A percentile compares a stretch with the other conserved stretches of the same genome.
Evolutionary conservation across 2,113 vertebrate genomes (phyloP).

Genomic region (Macquaria australasica): DNA sequence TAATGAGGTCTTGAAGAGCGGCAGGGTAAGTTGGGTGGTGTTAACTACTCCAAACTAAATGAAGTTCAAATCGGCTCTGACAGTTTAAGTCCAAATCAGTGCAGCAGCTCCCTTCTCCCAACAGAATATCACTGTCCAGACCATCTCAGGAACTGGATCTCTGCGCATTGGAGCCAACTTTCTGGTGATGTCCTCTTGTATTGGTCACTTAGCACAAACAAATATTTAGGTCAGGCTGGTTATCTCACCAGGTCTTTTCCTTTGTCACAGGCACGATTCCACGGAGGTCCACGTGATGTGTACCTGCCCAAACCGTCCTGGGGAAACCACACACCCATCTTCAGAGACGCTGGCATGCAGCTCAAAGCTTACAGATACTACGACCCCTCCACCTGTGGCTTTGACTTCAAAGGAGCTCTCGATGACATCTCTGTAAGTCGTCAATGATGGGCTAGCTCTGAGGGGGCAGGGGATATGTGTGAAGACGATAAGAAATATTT

Average conservation of each 20-base stretch:
- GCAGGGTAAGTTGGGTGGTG: slow-evolving; percentile 87
- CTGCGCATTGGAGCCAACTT: slow-evolving; percentile 94
- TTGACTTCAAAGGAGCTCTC: slow-evolving; percentile 93
- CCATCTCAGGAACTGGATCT: slow-evolving; percentile 97
- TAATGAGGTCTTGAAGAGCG: slow-evolving; percentile 90
- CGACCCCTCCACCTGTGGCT: slow-evolving; percentile 94
- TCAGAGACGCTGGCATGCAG: slow-evolving; percentile 95
- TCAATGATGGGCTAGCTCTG: background rate
- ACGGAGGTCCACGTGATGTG: slow-evolving; percentile 89
- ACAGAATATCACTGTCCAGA: slow-evolving; percentile 94
- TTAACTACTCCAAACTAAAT: background rate
- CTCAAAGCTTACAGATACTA: slow-evolving; percentile 96
- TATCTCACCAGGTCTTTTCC: slow-evolving; percentile 10
- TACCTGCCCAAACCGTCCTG: slow-evolving; percentile 96
- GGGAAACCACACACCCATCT: slow-evolving; percentile 99
- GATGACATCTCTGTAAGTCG: slow-evolving; percentile 95
- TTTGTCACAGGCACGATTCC: slow-evolving; percentile 91
- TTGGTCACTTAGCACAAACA: background rate
- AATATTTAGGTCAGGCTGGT: background rate
- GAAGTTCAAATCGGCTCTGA: background rate
- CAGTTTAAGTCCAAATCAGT: slow-evolving; percentile 4
- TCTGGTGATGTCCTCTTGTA: slow-evolving; percentile 85
- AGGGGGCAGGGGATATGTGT: background rate
- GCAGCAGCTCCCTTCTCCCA: slow-evolving; percentile 18
- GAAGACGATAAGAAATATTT: background rate